Base-by-base conservation (phyloP, 1,140 invertebrate genomes). In the Euura saliciscinereae region DNA sequence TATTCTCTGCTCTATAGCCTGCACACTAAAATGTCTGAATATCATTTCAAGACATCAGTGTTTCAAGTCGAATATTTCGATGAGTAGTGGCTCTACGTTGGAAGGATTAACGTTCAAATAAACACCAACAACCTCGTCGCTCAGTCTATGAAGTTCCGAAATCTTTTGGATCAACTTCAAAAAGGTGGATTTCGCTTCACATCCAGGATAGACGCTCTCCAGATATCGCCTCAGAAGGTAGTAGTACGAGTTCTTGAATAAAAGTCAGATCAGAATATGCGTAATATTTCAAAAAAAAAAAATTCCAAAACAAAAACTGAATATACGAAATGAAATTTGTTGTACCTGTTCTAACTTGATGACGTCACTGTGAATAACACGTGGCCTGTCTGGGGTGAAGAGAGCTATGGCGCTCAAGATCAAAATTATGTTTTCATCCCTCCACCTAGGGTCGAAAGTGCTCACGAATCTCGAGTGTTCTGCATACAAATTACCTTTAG, bases 51-150 rank as follows among this genome's bases (percentile, higher is more conserved):
- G 28, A 28, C 45, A 70, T 84, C 78, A 87, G 74, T 85, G 85
- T 85, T 97, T 97, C 69, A 97, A 90, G 86, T 98, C 96, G 79
- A 98, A 96, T 84, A 98, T 96, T 90, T 98, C 97, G 78, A 97
- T 94, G 42, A 98, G 89, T 44, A 98, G 87, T 4, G 97, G 97
- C 78, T 97, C 96, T 66, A 98, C 94, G 80, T 94, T 91, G 68
- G 92, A 91, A 68, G 96, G 96, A 88, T 98, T 96, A 2, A 97
- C 94, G 84, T 97, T 95, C 44, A 97, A 88, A 84, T 97, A 96
- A 43, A 97, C 94, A 44, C 92, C 92, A 6, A 97, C 94, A 67
- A 97, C 92, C 74, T 95, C 94, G 76, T 97, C 95, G 74, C 96
- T 95, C 45, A 98, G 88, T 81, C 91, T 91, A 78, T 95, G 93